phyloP scores from a whole-genome alignment of 2,113 vertebrate species.

The Prionailurus bengalensis region DNA sequence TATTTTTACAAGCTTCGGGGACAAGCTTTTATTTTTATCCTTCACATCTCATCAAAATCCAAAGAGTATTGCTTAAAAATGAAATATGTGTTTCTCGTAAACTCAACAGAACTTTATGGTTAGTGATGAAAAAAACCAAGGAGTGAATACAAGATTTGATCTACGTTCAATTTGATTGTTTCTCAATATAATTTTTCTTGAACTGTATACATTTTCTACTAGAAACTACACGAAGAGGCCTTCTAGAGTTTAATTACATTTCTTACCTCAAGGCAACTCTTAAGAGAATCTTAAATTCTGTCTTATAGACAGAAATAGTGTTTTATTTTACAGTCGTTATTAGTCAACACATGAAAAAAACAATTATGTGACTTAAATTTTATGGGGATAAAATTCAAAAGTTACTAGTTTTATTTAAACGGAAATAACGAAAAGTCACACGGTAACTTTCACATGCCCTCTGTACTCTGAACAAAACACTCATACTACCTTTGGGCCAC shows the following conservation, averaged over 20 bases:
- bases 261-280: conserved; percentile 65
- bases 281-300: conserved; percentile 51
- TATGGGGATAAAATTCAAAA: conserved; percentile 43
- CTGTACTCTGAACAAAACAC: not conserved
- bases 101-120: not conserved
- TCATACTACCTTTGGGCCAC: not conserved
- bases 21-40: not conserved
- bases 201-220: not conserved
- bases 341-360: conserved; percentile 39
- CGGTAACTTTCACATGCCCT: not conserved
- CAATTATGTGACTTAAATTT: conserved; percentile 8
- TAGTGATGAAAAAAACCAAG: conserved; percentile 77
- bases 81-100: not conserved
- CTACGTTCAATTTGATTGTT: conserved; percentile 26
- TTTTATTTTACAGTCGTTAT: conserved; percentile 41
- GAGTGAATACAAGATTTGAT: conserved; percentile 17
- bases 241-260: conserved; percentile 63
- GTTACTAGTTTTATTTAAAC: not conserved
- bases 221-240: conserved; percentile 30
- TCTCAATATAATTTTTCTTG: conserved; percentile 51
- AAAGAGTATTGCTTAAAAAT: not conserved
- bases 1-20: not conserved
- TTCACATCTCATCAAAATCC: not conserved
- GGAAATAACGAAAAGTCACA: not conserved
- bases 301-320: conserved; percentile 16